Conservation (phyloP, 2,888 invertebrate genomes). For the Himalopsyche tibetana region DNA sequence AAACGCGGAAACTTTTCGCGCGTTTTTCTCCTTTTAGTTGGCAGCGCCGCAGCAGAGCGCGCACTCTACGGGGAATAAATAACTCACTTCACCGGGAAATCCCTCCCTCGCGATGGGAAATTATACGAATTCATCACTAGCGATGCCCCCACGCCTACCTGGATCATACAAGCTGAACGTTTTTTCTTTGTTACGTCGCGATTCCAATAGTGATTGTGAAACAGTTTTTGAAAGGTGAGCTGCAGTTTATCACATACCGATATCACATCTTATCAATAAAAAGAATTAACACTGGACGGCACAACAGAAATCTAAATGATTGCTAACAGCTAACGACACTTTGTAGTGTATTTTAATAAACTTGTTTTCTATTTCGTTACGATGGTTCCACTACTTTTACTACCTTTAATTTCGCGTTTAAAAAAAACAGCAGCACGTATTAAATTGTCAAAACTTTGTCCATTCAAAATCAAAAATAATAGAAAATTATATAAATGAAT, state of each 20-base stretch:
- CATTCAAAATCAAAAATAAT: no score
- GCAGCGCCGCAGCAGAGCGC: conserved; percentile 40
- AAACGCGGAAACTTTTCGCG: conserved; percentile 9
- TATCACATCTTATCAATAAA: no score
- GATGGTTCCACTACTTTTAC: no score
- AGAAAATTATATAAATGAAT: no score
- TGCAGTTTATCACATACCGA: neutral
- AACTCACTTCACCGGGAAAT: conserved; percentile 45
- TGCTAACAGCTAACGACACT: no score
- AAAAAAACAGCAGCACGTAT: no score
- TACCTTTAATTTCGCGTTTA: no score
- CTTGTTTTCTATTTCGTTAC: no score
- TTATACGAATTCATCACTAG: conserved; percentile 56
- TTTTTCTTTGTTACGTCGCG: conserved; percentile 50
- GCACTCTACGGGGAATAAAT: conserved; percentile 49
- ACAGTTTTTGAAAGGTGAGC: neutral
- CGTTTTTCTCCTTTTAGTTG: conserved; percentile 36
- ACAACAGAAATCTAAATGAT: no score
- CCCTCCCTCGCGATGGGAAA: conserved; percentile 54
- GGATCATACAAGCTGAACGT: conserved; percentile 48
- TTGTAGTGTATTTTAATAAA: no score
- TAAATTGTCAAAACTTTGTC: no score
- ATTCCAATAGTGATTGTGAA: conserved; percentile 22
- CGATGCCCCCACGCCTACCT: conserved; percentile 35
- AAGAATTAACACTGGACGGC: no score